A percentile compares a stretch with the other conserved stretches of the same genome.
Conservation (phyloP, 2,888 invertebrate species). For the Pantelozetes paolii region DNA sequence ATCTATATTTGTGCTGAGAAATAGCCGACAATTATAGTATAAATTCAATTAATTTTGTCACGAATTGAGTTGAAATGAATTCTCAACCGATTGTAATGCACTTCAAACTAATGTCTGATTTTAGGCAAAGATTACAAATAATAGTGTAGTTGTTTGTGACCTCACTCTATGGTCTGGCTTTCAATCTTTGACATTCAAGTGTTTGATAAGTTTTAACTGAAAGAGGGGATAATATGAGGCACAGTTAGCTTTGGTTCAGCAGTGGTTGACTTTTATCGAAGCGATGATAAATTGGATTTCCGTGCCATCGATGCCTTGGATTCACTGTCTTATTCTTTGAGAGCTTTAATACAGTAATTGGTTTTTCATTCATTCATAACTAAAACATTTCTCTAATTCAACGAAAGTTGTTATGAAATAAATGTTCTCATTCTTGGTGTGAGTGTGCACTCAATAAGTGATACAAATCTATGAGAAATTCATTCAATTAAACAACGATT, state of each 20-base stretch:
- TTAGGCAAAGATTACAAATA: background rate
- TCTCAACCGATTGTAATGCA: background rate
- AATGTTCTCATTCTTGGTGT: conserved; percentile 29
- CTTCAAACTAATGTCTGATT: conserved; percentile 11
- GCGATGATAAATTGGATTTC: conserved; percentile 26
- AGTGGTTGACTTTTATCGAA: conserved; percentile 6
- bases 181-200: background rate
- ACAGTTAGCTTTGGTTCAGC: background rate
- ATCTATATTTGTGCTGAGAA: background rate
- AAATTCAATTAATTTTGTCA: conserved; percentile 34
- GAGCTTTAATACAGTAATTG: background rate
- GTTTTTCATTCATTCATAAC: conserved; percentile 1
- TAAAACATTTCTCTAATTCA: too few species aligned
- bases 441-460: conserved; percentile 18
- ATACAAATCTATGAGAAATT: background rate
- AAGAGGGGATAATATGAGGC: background rate
- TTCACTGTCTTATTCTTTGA: background rate
- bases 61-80: background rate
- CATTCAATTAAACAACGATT: background rate
- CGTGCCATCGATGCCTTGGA: conserved; percentile 9
- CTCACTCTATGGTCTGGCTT: background rate
- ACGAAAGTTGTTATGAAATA: conserved; percentile 11
- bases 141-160: background rate
- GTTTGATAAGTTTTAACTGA: background rate
- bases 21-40: conserved; percentile 26